Base-by-base conservation (phyloP, 1,140 invertebrate species). In the Cardiocondyla obscurior region DNA sequence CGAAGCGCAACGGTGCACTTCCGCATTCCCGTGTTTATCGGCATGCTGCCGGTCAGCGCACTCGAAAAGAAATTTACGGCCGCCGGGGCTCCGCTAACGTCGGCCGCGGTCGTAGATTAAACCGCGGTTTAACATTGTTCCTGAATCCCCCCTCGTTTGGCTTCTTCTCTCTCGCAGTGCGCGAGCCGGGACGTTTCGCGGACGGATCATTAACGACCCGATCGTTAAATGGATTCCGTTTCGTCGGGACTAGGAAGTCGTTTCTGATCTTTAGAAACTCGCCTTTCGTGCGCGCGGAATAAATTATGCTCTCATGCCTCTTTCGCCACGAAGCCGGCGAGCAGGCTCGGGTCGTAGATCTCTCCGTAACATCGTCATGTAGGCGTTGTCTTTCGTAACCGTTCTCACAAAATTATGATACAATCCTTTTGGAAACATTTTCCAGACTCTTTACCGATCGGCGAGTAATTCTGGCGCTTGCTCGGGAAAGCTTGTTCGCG, bases 1-100 rank as follows among this genome's bases (percentile, higher is more conserved):
- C 86, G 86, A 85, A 82, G 82, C 77, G 77, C 86, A 55, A 58
- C 53, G 58, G 36, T 65, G 70, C 73, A 62, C 72, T 88, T 88
- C 87, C 87, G 87, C 87, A 88, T 88, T 88, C 87, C 73, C 19
- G 22, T 46, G 77, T 88, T 88, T 88, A 88, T 88, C 87, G 86
- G 83, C 44, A 58, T 49, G 33, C 49, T 51, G 85, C 62, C 82
- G 85, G 85, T 83, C 83, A 79, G 70, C 79, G 87, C 46, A 49
- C 83, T 82, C 58, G 69, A 85, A 87, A 88, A 88, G 87, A 88
- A 88, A 88, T 88, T 88, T 88, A 88, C 79, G 67, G n/a, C 53
- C 83, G 69, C 57, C 49, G 51, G 25, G 36, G 55, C 42, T 33
- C 3, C 84, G 25, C 39, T 25, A 42, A 42, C 72, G 12, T 36